A percentile compares a stretch with the other conserved stretches of the same genome.
These are phyloP conservation scores for Eupithecia dodoneata DNA, from an alignment of 2,888 invertebrate genomes.

Conservation along the genomic window DNA sequence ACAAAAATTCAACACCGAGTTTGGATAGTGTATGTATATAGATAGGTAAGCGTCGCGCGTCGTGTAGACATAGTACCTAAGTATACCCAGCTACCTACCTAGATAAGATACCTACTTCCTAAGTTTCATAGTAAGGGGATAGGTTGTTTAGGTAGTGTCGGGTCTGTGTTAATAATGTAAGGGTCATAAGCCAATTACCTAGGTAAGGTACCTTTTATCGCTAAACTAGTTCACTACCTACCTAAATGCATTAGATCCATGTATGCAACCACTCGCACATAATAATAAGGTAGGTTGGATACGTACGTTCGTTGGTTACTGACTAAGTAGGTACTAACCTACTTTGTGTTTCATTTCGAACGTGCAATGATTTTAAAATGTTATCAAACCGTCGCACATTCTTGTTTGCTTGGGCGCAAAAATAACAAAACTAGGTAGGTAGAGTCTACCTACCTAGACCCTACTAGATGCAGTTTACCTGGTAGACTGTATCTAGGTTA, in stretches of 20 bases:
- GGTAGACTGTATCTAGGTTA: background rate
- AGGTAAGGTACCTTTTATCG: background rate
- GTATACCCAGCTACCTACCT: no score
- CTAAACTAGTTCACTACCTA: background rate
- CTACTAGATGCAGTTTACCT: no score
- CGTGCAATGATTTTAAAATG: constrained; percentile 2
- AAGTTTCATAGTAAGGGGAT: no score
- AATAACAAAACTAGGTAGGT: background rate
- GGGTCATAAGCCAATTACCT: no score
- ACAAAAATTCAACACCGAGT: no score
- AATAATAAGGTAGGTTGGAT: background rate
- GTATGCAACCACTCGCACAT: background rate
- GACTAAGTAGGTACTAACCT: background rate
- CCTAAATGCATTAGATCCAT: background rate
- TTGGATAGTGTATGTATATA: no score
- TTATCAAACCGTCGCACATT: background rate
- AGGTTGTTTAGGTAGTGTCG: background rate
- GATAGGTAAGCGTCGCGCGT: no score
- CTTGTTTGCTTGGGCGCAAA: background rate
- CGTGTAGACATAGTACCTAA: no score
- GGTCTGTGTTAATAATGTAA: background rate
- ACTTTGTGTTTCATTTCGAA: background rate
- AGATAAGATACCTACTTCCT: no score
- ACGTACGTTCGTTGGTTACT: background rate
- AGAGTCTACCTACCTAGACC: no score